Percentiles rank a stretch among this genome's conserved stretches.
phyloP scores from a whole-genome alignment of 2,888 invertebrate genomes.

The Serripes groenlandicus region DNA sequence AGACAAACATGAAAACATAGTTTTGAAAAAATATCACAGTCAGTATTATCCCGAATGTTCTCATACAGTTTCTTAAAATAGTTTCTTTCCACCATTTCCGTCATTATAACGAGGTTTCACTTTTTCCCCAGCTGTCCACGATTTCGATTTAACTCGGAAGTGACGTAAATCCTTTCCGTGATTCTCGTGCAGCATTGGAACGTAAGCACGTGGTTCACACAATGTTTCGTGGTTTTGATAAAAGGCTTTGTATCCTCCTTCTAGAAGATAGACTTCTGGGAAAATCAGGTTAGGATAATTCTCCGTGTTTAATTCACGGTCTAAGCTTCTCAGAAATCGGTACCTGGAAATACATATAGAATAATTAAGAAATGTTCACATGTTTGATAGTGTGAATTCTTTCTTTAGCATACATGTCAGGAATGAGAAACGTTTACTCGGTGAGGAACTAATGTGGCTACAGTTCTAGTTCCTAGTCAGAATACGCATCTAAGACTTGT shows the following conservation, averaged over 20 bases:
- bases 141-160: slow-evolving; percentile 92
- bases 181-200: slow-evolving; percentile 94
- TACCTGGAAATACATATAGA: too few relatives aligned
- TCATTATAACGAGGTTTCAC: background rate
- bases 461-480: too few relatives aligned
- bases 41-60: too few relatives aligned
- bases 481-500: too few relatives aligned
- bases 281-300: slow-evolving; percentile 94
- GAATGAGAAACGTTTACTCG: too few relatives aligned
- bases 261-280: slow-evolving; percentile 96
- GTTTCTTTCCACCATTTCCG: slow-evolving; percentile 12
- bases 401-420: too few relatives aligned
- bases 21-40: too few relatives aligned
- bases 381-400: too few relatives aligned
- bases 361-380: too few relatives aligned
- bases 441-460: too few relatives aligned
- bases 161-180: slow-evolving; percentile 91
- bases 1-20: too few relatives aligned
- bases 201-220: slow-evolving; percentile 92
- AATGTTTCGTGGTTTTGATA: slow-evolving; percentile 88
- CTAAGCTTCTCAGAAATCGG: slow-evolving; percentile 93
- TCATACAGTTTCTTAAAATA: too few relatives aligned
- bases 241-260: slow-evolving; percentile 95
- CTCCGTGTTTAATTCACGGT: slow-evolving; percentile 92
- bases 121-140: slow-evolving; percentile 85